These are phyloP conservation scores for Gortyna flavago DNA, from an alignment of 2,888 invertebrate genomes.

Conservation along the genomic window DNA sequence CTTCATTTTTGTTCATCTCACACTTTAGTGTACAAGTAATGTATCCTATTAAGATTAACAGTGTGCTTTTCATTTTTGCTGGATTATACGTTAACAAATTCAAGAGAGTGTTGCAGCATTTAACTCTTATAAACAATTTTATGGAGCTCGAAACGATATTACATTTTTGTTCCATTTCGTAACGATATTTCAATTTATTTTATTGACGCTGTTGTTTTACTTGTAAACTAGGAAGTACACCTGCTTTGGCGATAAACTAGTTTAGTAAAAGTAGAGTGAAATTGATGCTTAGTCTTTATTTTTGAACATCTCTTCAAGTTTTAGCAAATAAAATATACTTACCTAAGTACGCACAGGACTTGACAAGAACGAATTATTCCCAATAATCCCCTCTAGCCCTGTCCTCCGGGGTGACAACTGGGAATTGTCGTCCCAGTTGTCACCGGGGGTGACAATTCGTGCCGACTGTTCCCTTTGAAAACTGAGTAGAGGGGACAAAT, in stretches of 20 bases:
- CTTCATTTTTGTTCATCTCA: not conserved
- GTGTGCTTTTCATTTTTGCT: slow-evolving; percentile 22
- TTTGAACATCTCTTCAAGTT: not conserved
- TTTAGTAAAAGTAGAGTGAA: not conserved
- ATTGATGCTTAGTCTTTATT: not conserved
- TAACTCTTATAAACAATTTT: slow-evolving; percentile 14
- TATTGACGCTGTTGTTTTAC: slow-evolving; percentile 15
- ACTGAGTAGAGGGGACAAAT: too few species aligned
- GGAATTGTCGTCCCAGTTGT: too few species aligned
- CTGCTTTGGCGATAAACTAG: not conserved
- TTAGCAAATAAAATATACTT: not conserved
- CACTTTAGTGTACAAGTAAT: slow-evolving; percentile 11
- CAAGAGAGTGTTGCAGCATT: not conserved
- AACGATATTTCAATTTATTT: slow-evolving; percentile 34
- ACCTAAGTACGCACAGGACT: not conserved
- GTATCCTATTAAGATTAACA: slow-evolving; percentile 28
- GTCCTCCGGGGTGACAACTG: too few species aligned
- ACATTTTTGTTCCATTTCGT: slow-evolving; percentile 1
- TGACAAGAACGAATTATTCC: not conserved
- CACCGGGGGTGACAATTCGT: too few species aligned
- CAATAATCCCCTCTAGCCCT: too few species aligned
- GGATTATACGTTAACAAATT: not conserved
- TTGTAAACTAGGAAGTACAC: not conserved
- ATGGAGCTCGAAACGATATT: not conserved
- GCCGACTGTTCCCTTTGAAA: too few species aligned